These are phyloP conservation scores for Phyto melanocephala DNA, from an alignment of 2,888 invertebrate genomes.

Conservation along the genomic window DNA sequence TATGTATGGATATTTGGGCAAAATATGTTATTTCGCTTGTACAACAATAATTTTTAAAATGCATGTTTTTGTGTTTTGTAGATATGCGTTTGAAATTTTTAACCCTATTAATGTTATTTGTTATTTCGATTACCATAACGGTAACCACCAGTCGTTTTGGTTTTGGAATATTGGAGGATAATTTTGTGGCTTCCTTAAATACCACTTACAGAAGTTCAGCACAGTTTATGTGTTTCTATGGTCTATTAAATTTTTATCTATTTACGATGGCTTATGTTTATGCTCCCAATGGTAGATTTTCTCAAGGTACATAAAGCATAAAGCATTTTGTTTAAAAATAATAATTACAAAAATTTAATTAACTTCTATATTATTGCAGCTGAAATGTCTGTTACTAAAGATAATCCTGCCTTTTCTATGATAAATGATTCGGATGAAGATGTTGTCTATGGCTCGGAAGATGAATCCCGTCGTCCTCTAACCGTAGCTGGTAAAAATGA, in stretches of 20 bases:
- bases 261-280: slow-evolving; percentile 97
- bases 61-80: slow-evolving; percentile 78
- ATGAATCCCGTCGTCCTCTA: slow-evolving; percentile 89
- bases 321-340: not conserved
- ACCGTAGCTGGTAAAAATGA: slow-evolving; percentile 83
- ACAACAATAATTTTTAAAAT: no score
- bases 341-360: not conserved
- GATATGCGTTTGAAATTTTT: slow-evolving; percentile 95
- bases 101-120: slow-evolving; percentile 90
- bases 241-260: slow-evolving; percentile 94
- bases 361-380: slow-evolving; percentile 64
- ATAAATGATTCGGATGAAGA: slow-evolving; percentile 98
- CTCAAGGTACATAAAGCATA: slow-evolving; percentile 88
- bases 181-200: slow-evolving; percentile 93
- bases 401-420: slow-evolving; percentile 99
- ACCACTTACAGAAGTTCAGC: slow-evolving; percentile 94
- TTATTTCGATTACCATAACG: slow-evolving; percentile 85
- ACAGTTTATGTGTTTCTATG: slow-evolving; percentile 97
- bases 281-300: slow-evolving; percentile 89
- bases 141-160: slow-evolving; percentile 92
- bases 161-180: slow-evolving; percentile 93
- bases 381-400: slow-evolving; percentile 95
- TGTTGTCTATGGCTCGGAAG: slow-evolving; percentile 95
- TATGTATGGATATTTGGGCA: no score
- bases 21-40: no score